phyloP scores from a whole-genome alignment of 2,797 vertebrate species.

The Heteromormyrus szaboi region DNA sequence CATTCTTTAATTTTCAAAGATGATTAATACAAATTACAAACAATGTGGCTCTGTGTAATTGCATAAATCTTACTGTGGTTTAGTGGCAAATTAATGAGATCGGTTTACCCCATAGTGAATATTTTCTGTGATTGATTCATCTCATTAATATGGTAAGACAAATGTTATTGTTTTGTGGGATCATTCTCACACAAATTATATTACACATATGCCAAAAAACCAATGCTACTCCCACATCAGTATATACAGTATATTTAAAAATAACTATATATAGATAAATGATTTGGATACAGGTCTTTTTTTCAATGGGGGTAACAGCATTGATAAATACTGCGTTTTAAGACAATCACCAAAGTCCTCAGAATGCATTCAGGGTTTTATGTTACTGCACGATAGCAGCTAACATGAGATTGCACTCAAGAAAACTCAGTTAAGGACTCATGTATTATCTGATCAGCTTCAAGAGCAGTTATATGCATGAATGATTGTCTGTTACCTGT shows the following conservation, averaged over 20 bases:
- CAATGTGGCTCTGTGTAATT: not conserved
- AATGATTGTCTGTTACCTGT: constrained; percentile 3
- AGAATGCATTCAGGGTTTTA: not conserved
- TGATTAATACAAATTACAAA: constrained; percentile 8
- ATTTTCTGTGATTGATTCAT: not conserved
- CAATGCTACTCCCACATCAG: not conserved
- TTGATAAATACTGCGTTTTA: not conserved
- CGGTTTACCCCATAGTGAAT: not conserved
- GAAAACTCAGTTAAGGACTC: not conserved
- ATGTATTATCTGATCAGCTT: not conserved
- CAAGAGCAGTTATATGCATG: not conserved
- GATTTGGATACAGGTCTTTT: not conserved
- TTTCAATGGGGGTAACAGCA: not conserved
- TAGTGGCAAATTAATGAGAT: constrained; percentile 3
- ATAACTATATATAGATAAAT: not conserved
- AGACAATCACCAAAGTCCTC: not conserved
- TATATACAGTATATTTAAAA: not conserved
- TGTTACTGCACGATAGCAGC: not conserved
- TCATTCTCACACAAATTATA: not conserved
- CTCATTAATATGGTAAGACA: not conserved
- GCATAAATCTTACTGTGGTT: not conserved
- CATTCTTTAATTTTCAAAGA: not conserved
- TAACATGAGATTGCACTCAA: not conserved
- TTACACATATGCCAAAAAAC: not conserved
- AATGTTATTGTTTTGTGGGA: not conserved